Percentiles rank a stretch among this genome's conserved stretches.
phyloP scores from a whole-genome alignment of 1,140 invertebrate genomes.

The Tetramorium alpestre region DNA sequence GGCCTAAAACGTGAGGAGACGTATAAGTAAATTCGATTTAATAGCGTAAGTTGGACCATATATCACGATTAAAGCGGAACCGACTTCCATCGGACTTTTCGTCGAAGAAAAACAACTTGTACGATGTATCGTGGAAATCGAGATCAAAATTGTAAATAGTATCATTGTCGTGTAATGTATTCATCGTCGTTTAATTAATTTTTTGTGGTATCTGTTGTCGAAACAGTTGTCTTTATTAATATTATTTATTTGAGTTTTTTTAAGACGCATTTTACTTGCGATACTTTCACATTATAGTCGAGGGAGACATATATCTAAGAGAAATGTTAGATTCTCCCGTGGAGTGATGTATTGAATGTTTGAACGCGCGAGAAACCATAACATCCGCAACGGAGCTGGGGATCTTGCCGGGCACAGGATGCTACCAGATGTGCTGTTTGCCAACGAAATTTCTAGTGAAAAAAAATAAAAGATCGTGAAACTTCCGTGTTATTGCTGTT shows the following conservation, averaged over 20 bases:
- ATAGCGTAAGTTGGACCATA: slow-evolving; percentile 60
- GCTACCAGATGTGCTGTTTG: slow-evolving; percentile 32
- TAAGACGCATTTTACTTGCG: not conserved
- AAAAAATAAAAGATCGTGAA: slow-evolving; percentile 23
- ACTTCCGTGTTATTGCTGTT: not conserved
- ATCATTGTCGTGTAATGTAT: not conserved
- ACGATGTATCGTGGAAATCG: not conserved
- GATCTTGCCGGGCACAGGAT: not conserved
- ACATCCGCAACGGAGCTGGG: slow-evolving; percentile 22
- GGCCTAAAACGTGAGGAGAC: slow-evolving; percentile 63
- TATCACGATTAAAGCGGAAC: slow-evolving; percentile 48
- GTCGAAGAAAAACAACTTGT: not conserved
- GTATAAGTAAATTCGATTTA: slow-evolving; percentile 72
- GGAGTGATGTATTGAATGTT: slow-evolving; percentile 51
- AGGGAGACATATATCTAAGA: not conserved
- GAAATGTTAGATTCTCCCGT: not conserved
- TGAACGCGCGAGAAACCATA: slow-evolving; percentile 50
- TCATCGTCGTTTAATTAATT: not conserved
- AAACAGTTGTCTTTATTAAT: not conserved
- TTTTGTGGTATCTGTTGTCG: not conserved
- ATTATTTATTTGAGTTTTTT: not conserved
- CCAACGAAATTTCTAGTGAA: slow-evolving; percentile 28
- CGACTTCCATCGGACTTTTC: slow-evolving; percentile 23
- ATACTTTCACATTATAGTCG: not conserved
- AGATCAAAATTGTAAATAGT: not conserved